These are phyloP conservation scores for Nudaria mundana DNA, from an alignment of 2,888 invertebrate genomes.

Conservation along the genomic window DNA sequence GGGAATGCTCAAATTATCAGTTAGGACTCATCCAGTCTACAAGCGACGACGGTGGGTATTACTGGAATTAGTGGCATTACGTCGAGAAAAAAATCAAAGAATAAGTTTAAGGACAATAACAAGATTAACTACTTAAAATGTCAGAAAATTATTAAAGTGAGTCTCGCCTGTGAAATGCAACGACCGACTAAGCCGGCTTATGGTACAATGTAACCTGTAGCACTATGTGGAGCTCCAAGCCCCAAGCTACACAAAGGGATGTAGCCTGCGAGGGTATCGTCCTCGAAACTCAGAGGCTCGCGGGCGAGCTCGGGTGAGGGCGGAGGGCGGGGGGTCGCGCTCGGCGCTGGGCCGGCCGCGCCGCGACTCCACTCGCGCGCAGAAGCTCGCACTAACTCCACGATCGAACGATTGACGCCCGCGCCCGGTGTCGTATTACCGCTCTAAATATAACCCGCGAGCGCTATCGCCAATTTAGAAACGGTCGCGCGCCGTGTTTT, in stretches of 20 bases:
- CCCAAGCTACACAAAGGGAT: conserved; percentile 38
- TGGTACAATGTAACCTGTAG: conserved; percentile 26
- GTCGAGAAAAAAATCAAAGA: not conserved
- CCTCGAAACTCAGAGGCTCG: conserved; percentile 48
- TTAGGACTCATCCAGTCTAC: not conserved
- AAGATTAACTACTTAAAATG: conserved; percentile 1
- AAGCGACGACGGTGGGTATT: not conserved
- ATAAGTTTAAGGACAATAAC: not conserved
- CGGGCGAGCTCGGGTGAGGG: conserved; percentile 7
- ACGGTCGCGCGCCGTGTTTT: conserved; percentile 76
- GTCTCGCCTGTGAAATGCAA: conserved; percentile 44
- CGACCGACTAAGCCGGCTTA: conserved; percentile 23
- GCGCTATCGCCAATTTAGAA: conserved; percentile 79
- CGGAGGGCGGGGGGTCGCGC: conserved; percentile 8
- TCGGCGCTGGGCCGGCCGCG: conserved; percentile 18
- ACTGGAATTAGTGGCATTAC: no score
- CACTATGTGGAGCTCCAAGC: conserved; percentile 24
- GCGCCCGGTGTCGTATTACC: conserved; percentile 79
- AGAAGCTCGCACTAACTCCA: conserved; percentile 54
- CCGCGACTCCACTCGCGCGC: conserved; percentile 62
- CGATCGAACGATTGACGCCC: conserved; percentile 70
- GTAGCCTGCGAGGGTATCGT: conserved; percentile 59
- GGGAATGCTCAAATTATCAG: no score
- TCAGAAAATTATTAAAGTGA: not conserved
- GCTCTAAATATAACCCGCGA: conserved; percentile 77